Percentiles rank a stretch among this genome's conserved stretches.
Evolutionary conservation across 2,113 vertebrate species (phyloP).

Genomic region (Ceyx melanurus): DNA sequence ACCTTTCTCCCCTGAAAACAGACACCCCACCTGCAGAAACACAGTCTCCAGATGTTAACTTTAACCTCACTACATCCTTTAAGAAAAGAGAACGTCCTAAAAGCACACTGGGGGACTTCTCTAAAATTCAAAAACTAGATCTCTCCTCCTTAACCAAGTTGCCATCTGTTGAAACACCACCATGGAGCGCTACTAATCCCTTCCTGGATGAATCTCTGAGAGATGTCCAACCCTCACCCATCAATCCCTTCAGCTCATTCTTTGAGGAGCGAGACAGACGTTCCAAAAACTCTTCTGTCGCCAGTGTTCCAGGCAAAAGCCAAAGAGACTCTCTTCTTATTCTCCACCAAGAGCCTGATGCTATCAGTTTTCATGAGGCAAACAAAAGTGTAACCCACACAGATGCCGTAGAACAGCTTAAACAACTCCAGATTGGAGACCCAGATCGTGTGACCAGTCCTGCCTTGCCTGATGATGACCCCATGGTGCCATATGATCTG

Average conservation of each 20-base stretch:
- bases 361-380: constrained; percentile 70
- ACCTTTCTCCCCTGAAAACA: constrained; percentile 67
- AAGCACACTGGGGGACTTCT: constrained; percentile 78
- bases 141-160: constrained; percentile 74
- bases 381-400: constrained; percentile 60
- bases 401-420: constrained; percentile 81
- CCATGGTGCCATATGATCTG: constrained; percentile 58
- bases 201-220: constrained; percentile 84
- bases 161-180: constrained; percentile 71
- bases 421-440: constrained; percentile 81
- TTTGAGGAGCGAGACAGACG: constrained; percentile 79
- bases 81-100: constrained; percentile 80
- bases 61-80: constrained; percentile 65
- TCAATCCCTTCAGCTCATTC: constrained; percentile 88
- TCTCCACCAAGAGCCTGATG: constrained; percentile 74
- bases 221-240: constrained; percentile 85
- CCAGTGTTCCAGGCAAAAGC: constrained; percentile 61
- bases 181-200: constrained; percentile 85
- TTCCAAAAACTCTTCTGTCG: constrained; percentile 70
- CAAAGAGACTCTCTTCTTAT: constrained; percentile 79
- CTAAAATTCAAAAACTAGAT: constrained; percentile 78
- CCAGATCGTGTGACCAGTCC: constrained; percentile 69
- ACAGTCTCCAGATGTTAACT: constrained; percentile 57
- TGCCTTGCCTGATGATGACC: constrained; percentile 79
- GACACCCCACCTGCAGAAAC: constrained; percentile 57